These are phyloP conservation scores for Taenioides sp. DNA, from an alignment of 2,797 vertebrate genomes.

Conservation along the genomic window DNA sequence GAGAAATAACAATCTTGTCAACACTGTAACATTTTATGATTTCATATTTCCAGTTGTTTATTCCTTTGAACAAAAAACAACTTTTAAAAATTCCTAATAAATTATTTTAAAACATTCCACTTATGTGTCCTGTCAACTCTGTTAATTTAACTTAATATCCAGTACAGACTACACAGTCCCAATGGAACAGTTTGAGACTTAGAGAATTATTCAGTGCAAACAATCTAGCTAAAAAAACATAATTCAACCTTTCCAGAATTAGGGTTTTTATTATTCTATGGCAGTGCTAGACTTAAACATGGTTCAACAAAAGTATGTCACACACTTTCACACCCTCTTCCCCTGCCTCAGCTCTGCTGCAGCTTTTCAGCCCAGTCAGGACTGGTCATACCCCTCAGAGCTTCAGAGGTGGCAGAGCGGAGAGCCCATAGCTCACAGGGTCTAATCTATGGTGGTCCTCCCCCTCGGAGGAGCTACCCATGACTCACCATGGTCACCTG, in stretches of 20 bases:
- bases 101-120: conserved; percentile 94
- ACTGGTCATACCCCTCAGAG: conserved; percentile 35
- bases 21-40: conserved; percentile 81
- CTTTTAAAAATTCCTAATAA: conserved; percentile 98
- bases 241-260: no score
- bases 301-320: no score
- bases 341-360: conserved; percentile 21
- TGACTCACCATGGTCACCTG: conserved; percentile 83
- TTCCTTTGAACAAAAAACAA: conserved; percentile 83
- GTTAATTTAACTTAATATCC: neutral
- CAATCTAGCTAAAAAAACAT: neutral
- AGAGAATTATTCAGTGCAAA: neutral
- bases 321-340: conserved; percentile 12
- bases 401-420: conserved; percentile 32
- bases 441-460: conserved; percentile 38
- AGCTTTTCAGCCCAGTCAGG: conserved; percentile 24
- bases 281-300: no score
- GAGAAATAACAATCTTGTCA: conserved; percentile 69
- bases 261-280: no score
- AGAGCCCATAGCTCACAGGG: conserved; percentile 52
- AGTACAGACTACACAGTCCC: neutral
- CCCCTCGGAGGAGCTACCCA: conserved; percentile 77
- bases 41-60: conserved; percentile 73
- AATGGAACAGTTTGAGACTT: neutral
- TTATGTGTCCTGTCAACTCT: conserved; percentile 30